Percentiles rank a stretch among this genome's conserved stretches.
These are phyloP conservation scores for Pristionchus fissidentatus DNA, from an alignment of 2,888 invertebrate species.

Conservation along the genomic window DNA sequence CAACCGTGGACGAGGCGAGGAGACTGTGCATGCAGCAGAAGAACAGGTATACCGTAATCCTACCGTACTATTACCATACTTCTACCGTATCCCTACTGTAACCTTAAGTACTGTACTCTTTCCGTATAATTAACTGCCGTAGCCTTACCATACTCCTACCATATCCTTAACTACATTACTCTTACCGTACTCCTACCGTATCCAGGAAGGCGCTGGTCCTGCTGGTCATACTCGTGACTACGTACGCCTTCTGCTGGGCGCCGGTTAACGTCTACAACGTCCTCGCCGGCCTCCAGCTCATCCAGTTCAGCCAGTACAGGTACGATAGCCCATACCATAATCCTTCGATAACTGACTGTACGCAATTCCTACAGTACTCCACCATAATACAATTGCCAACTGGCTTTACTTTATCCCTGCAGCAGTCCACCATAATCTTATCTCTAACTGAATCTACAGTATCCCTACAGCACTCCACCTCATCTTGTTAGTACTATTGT, in stretches of 20 bases:
- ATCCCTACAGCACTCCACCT: no score
- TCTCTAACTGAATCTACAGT: not conserved
- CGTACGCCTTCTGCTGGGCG: slow-evolving; percentile 91
- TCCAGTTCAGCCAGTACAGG: slow-evolving; percentile 72
- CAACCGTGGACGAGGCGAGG: slow-evolving; percentile 58
- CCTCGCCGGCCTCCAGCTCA: slow-evolving; percentile 67
- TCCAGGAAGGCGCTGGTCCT: slow-evolving; percentile 87
- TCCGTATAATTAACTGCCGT: no score
- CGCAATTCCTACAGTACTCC: not conserved
- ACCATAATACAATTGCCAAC: no score
- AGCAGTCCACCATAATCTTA: not conserved
- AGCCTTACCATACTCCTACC: no score
- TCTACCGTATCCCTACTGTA: no score
- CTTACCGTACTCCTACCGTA: not conserved
- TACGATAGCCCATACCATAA: slow-evolving; percentile 52
- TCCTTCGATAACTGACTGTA: slow-evolving; percentile 17
- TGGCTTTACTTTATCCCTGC: no score
- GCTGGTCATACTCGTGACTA: slow-evolving; percentile 87
- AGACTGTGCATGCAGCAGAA: slow-evolving; percentile 61
- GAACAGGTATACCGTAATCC: slow-evolving; percentile 52
- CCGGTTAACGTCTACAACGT: slow-evolving; percentile 89
- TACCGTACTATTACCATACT: no score
- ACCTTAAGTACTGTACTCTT: no score
- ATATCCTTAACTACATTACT: not conserved
- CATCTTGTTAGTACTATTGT: not conserved